Conservation (phyloP, 2,888 invertebrate species). For the Girardia tigrina region DNA sequence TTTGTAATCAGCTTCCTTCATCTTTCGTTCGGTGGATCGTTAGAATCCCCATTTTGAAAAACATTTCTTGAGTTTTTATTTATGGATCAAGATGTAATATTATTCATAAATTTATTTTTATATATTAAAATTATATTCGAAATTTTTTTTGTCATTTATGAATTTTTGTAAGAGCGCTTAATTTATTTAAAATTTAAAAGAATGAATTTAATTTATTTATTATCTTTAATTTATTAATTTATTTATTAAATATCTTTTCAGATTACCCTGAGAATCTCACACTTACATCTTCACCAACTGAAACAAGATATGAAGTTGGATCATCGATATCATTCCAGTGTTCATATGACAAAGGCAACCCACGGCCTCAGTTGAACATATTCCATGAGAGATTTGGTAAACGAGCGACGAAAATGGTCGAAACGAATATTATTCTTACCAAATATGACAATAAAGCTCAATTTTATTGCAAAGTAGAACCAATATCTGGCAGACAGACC, state of each 20-base stretch:
- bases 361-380: neutral
- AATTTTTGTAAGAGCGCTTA: no score
- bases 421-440: neutral
- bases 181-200: no score
- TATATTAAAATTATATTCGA: no score
- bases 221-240: no score
- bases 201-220: no score
- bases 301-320: neutral
- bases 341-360: neutral
- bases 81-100: no score
- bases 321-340: constrained; percentile 8
- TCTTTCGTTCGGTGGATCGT: no score
- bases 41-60: no score
- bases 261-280: neutral
- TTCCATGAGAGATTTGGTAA: neutral
- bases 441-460: neutral
- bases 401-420: neutral
- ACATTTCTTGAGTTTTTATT: no score
- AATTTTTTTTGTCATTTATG: no score
- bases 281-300: neutral
- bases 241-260: neutral
- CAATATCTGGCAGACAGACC: neutral
- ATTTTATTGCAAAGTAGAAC: neutral
- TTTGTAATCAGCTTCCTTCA: no score
- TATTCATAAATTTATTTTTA: no score